These are phyloP conservation scores for Sebastes schlegelii DNA, from an alignment of 2,113 vertebrate species.

Conservation along the genomic window DNA sequence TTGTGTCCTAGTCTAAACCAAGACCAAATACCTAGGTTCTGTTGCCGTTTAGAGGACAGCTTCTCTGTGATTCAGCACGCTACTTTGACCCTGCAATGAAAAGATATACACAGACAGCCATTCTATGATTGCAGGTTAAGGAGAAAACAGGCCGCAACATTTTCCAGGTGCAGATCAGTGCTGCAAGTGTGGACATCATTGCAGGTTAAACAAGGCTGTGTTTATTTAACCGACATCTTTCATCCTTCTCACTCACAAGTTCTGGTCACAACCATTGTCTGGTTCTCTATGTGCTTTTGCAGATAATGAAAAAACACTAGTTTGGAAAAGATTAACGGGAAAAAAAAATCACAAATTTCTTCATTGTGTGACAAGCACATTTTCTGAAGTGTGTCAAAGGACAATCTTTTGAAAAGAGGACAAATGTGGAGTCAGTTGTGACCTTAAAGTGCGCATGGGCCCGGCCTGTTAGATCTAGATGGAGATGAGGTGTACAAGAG, in stretches of 20 bases:
- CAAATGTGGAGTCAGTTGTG: constrained; percentile 74
- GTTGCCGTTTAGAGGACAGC: constrained; percentile 51
- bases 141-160: constrained; percentile 62
- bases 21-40: constrained; percentile 68
- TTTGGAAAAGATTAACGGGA: not conserved
- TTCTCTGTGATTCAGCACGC: constrained; percentile 63
- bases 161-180: constrained; percentile 67
- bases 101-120: constrained; percentile 69
- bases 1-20: constrained; percentile 79
- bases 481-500: constrained; percentile 83
- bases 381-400: constrained; percentile 17
- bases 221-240: constrained; percentile 52
- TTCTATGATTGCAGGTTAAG: constrained; percentile 73
- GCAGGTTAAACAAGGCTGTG: constrained; percentile 59
- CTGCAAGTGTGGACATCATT: constrained; percentile 45
- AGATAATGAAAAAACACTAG: not conserved
- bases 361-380: constrained; percentile 2
- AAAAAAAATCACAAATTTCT: not conserved
- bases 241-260: constrained; percentile 32
- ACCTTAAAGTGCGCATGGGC: constrained; percentile 81
- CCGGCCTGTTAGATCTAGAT: constrained; percentile 84
- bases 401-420: constrained; percentile 48
- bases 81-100: constrained; percentile 66
- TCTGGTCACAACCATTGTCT: constrained; percentile 25
- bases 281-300: constrained; percentile 2